A percentile compares a stretch with the other conserved stretches of the same genome.
phyloP scores from a whole-genome alignment of 1,140 invertebrate genomes.

The Trissolcus basalis region DNA sequence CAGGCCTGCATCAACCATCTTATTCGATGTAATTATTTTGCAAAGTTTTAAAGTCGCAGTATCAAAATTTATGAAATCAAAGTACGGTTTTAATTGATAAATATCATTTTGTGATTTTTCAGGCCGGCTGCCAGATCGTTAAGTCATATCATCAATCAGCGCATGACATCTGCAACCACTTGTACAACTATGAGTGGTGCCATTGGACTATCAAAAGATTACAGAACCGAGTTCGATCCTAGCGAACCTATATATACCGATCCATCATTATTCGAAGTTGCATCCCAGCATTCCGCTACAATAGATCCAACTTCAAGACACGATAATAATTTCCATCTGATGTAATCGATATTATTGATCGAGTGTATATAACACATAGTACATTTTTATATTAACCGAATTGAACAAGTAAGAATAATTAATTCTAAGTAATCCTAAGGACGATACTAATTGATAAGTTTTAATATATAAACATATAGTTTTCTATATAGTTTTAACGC shows the following conservation, averaged over 20 bases:
- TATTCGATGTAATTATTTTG: slow-evolving; percentile 65
- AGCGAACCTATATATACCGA: slow-evolving; percentile 96
- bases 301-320: slow-evolving; percentile 76
- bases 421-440: too few species aligned
- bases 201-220: slow-evolving; percentile 63
- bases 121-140: slow-evolving; percentile 69
- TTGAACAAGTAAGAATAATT: neutral
- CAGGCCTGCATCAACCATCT: slow-evolving; percentile 69
- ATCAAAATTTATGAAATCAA: neutral
- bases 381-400: neutral
- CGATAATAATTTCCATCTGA: slow-evolving; percentile 65
- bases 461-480: too few species aligned
- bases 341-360: neutral
- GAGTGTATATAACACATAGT: neutral
- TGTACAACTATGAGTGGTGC: slow-evolving; percentile 63
- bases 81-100: neutral
- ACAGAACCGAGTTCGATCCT: slow-evolving; percentile 79
- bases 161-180: slow-evolving; percentile 57
- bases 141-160: slow-evolving; percentile 61
- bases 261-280: slow-evolving; percentile 90
- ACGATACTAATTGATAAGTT: too few species aligned
- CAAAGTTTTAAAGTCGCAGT: too few species aligned
- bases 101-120: slow-evolving; percentile 10
- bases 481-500: too few species aligned
- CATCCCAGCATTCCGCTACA: slow-evolving; percentile 77